phyloP scores from a whole-genome alignment of 92 coral and sea anemone species.

The Micromussa lordhowensis region DNA sequence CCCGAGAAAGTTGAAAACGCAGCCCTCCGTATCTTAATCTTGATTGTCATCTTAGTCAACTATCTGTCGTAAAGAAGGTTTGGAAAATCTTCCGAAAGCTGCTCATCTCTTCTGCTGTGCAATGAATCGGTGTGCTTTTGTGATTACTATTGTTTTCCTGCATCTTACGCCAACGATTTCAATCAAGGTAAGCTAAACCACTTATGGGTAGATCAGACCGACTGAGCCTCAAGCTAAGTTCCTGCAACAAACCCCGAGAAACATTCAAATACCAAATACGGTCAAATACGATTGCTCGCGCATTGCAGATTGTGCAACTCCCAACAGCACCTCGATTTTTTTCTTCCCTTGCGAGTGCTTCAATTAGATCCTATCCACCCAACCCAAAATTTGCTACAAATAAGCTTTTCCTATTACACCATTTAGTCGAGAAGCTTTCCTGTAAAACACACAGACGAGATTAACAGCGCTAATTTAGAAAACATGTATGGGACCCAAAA shows the following conservation, averaged over 20 bases:
- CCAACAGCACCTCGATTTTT: not conserved
- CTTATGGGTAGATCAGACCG: not conserved
- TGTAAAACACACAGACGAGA: not conserved
- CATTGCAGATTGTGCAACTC: not conserved
- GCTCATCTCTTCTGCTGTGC: not conserved
- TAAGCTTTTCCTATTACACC: slow-evolving; percentile 1
- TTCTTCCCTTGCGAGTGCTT: not conserved
- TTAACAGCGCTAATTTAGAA: not conserved
- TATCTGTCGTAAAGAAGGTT: slow-evolving; percentile 23
- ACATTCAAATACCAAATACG: not conserved
- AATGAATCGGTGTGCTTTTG: slow-evolving; percentile 21
- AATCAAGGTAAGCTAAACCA: slow-evolving; percentile 18
- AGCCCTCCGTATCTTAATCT: slow-evolving; percentile 24
- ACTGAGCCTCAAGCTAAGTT: not conserved
- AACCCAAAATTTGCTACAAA: not conserved
- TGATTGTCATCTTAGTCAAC: slow-evolving; percentile 22
- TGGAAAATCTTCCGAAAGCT: slow-evolving; percentile 14
- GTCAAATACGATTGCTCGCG: not conserved
- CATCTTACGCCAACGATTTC: not conserved
- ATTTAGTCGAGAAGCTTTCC: slow-evolving; percentile 1
- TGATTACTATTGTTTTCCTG: slow-evolving; percentile 14
- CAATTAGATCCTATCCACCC: not conserved
- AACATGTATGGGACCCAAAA: slow-evolving; percentile 12
- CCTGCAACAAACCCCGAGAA: not conserved
- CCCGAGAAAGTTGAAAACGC: not conserved